phyloP scores from a whole-genome alignment of 2,113 vertebrate genomes.

The Python bivittatus region DNA sequence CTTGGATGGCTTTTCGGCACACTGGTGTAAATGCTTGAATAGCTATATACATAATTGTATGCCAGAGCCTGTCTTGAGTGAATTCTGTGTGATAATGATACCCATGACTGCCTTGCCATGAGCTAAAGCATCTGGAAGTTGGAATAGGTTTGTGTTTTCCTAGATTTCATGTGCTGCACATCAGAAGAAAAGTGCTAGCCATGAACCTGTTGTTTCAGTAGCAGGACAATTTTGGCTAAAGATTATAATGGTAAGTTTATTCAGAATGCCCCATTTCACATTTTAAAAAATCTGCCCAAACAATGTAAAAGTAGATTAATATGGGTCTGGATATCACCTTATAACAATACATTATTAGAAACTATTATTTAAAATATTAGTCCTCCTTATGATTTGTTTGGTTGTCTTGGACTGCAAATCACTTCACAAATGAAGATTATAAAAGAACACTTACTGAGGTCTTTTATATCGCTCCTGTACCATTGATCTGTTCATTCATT shows the following conservation, averaged over 20 bases:
- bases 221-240: constrained; percentile 1
- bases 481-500: not conserved
- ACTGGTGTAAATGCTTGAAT: not conserved
- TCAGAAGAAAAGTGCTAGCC: not conserved
- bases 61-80: no score
- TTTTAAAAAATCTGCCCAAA: not conserved
- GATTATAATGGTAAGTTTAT: not conserved
- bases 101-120: not conserved
- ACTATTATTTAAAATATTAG: not conserved
- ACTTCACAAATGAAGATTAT: constrained; percentile 11
- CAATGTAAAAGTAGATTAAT: not conserved
- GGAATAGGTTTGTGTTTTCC: not conserved
- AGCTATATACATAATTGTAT: not conserved
- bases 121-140: not conserved
- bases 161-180: not conserved
- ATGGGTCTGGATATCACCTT: not conserved
- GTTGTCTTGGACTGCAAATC: constrained; percentile 11
- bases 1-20: not conserved
- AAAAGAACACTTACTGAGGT: constrained; percentile 10
- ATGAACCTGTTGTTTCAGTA: not conserved
- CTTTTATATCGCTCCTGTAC: not conserved
- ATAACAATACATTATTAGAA: not conserved
- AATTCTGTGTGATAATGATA: not conserved
- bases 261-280: not conserved
- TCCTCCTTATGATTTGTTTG: not conserved